A percentile compares a stretch with the other conserved stretches of the same genome.
Conservation (phyloP, 2,113 vertebrate genomes). For the Serinus canaria region DNA sequence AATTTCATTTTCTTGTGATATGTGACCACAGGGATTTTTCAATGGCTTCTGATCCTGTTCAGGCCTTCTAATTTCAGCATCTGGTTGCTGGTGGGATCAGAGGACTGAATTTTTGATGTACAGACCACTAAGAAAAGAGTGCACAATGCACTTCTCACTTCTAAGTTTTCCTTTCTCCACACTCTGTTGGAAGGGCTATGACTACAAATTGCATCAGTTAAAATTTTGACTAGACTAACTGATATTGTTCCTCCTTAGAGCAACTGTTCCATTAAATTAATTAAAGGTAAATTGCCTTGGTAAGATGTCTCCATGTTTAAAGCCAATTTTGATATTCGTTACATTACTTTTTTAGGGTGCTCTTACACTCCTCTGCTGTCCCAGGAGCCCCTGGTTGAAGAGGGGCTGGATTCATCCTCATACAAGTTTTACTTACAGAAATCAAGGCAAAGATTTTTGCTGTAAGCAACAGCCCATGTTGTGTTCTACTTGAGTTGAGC, state of each 20-base stretch:
- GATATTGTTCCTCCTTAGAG: neutral
- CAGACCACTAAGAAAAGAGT: neutral
- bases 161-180: neutral
- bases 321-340: neutral
- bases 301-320: neutral
- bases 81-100: neutral
- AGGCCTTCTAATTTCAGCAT: neutral
- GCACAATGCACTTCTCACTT: neutral
- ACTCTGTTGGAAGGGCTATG: neutral
- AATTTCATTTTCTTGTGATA: neutral
- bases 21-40: neutral
- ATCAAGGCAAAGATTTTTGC: neutral
- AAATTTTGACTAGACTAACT: neutral
- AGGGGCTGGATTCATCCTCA: neutral
- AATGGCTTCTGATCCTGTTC: neutral
- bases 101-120: neutral
- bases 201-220: neutral
- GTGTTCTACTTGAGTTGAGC: fast-evolving
- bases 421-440: neutral
- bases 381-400: neutral
- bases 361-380: neutral
- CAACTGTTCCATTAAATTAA: neutral
- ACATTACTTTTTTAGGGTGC: neutral
- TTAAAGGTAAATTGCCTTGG: neutral
- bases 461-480: neutral